Conservation (phyloP, 2,888 invertebrate species). For the Yponomeuta cagnagella region DNA sequence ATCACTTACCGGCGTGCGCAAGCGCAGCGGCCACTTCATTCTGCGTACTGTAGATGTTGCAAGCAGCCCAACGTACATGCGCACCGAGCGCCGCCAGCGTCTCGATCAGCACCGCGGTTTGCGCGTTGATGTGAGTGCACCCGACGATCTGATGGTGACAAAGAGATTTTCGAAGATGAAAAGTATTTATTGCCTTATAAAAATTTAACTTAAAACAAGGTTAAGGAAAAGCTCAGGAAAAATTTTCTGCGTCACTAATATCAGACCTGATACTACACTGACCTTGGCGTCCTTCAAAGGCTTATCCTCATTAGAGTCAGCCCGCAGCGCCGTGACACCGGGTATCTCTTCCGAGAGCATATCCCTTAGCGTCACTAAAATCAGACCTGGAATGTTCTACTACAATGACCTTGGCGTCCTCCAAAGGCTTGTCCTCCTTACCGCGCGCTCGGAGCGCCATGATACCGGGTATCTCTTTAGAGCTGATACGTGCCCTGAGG, state of each 20-base stretch:
- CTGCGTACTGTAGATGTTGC: slow-evolving; percentile 99
- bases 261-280: too few relatives aligned
- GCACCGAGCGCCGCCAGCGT: slow-evolving; percentile 92
- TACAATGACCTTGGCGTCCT: slow-evolving; percentile 84
- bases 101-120: slow-evolving; percentile 96
- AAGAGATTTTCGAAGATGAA: neutral
- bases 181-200: too few relatives aligned
- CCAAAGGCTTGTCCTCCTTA: slow-evolving; percentile 93
- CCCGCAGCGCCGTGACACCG: too few relatives aligned
- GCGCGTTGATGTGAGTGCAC: slow-evolving; percentile 98
- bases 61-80: slow-evolving; percentile 96
- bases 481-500: too few relatives aligned
- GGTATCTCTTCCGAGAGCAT: too few relatives aligned
- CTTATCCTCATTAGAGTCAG: too few relatives aligned
- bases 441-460: slow-evolving; percentile 95
- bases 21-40: slow-evolving; percentile 98
- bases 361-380: too few relatives aligned
- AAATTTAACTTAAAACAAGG: too few relatives aligned
- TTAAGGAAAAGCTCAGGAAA: too few relatives aligned
- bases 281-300: too few relatives aligned
- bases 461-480: slow-evolving; percentile 97
- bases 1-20: slow-evolving; percentile 82
- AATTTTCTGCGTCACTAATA: too few relatives aligned
- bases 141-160: slow-evolving; percentile 82
- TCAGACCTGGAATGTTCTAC: too few relatives aligned